Evolutionary conservation across 2,797 vertebrate species (phyloP).

Genomic region (Hippocampus kuda): DNA sequence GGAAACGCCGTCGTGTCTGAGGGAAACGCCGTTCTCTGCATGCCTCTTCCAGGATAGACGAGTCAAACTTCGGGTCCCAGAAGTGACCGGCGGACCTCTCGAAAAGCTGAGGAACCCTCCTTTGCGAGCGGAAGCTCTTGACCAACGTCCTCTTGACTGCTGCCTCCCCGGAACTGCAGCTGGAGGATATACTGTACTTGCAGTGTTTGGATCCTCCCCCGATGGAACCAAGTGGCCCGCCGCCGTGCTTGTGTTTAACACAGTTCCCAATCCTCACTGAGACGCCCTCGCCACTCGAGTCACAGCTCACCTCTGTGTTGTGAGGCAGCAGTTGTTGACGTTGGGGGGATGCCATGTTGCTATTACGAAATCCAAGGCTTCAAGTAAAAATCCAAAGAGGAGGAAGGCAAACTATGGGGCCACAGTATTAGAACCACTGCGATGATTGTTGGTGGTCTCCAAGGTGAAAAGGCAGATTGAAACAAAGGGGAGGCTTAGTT

Average conservation of each 20-base stretch:
- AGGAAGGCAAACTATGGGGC: not conserved
- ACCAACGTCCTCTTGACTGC: conserved; percentile 66
- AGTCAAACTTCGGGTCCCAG: conserved; percentile 98
- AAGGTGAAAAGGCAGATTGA: not conserved
- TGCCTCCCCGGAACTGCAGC: conserved; percentile 88
- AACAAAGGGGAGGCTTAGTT: conserved; percentile 15
- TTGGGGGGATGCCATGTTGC: conserved; percentile 81
- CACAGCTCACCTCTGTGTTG: conserved; percentile 89
- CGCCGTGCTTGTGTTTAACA: conserved; percentile 63
- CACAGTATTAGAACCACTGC: not conserved
- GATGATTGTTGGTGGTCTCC: not conserved
- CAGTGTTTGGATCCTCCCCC: conserved; percentile 74
- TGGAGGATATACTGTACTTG: conserved; percentile 95
- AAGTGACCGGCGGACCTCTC: conserved; percentile 90
- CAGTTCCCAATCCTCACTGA: conserved; percentile 78
- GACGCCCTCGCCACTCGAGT: conserved; percentile 78
- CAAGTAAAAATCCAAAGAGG: not conserved
- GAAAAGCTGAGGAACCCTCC: conserved; percentile 86
- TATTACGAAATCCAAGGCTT: not conserved
- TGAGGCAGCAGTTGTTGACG: conserved; percentile 83
- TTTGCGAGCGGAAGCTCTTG: conserved; percentile 63
- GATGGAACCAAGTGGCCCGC: conserved; percentile 53
- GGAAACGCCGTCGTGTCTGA: conserved; percentile 88
- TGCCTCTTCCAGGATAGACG: conserved; percentile 88
- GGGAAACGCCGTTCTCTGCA: conserved; percentile 93